Evolutionary conservation across 2,113 vertebrate species (phyloP), one percentile per base, ranked within the genome.

Genomic region (Catharus fuscescens): DNA sequence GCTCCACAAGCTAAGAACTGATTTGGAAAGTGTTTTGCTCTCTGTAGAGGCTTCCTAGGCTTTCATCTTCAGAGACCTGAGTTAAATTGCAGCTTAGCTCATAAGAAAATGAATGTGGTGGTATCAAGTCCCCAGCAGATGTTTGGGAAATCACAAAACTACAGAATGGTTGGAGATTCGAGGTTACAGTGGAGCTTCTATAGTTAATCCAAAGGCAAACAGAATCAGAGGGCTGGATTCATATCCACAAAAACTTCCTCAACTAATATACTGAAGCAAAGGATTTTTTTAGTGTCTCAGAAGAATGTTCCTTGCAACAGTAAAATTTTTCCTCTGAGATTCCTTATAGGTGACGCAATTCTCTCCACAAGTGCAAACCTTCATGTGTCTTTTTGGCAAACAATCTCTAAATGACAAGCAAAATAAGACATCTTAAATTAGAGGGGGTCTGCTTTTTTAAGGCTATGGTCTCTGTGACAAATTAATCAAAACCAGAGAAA

Each of bases 41-140:
- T 96, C 74, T 80, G 52, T 32, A 90, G 85, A 95, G 71, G 38
- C 29, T 91, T 91, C 84, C 74, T 64, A 80, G 74, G 80, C 82
- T 96, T 96, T 94, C 67, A 90, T 94, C 82, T 96, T 93, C 69
- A 60, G 94, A 95, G 86, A 92, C 72, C 20, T 13, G 60, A 93
- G 67, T 26, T 73, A 93, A 94, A 95, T 80, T 94, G 92, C 72
- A 83, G 52, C 57, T 94, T 81, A 93, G 88, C 60, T 80, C 90
- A 56, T 56, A 78, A 61, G 90, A 90, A 96, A 90, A 95, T 93
- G 67, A 85, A 92, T 50, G 71, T 48, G 62, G 86, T 93, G 71
- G 54, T 96, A 95, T 96, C 91, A 53, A 95, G 86, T 93, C 91
- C 89, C 86, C 34, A 90, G 62, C 96, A 97, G 92, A 96, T 97